Evolutionary conservation across 2,888 invertebrate species (phyloP), one percentile per base, ranked within the genome.

Genomic region (Mactromeris polynyma): DNA sequence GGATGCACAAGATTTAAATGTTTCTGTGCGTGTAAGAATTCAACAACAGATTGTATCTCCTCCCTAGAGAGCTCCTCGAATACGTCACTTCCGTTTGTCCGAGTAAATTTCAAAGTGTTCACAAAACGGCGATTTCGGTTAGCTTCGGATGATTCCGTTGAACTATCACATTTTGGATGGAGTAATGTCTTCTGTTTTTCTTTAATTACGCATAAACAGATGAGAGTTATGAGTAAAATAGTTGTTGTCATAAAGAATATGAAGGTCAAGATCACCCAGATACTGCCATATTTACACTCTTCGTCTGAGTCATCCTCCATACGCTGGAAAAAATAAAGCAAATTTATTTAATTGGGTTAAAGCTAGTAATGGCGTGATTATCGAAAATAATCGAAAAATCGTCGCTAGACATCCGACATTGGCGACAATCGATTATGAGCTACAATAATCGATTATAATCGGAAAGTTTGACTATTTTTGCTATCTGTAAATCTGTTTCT

Each of bases 31-130:
- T 93, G 82, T n/a, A 96, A 86, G 85, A 92, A 94, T 7, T 92
- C 51, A 0, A 94, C 84, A 0, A 95, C 93, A 9, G 73, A 83
- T 31, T 93, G 82, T 9, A 95, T 93, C 85, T 96, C 96, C 0
- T 85, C 82, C 0, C 64, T 58, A 6, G 93, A 92, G 11, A 96
- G 90, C 33, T 94, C 94, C 0, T 94, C 92, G 81, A 95, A 95
- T 4, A 94, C 93, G 85, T 93, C 93, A 82, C 90, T 89, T 85
- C 88, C 90, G 88, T 90, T 92, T 46, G 92, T 83, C 42, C 83
- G 83, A 40, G 73, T 58, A 54, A 78, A 51, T 79, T 36, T 51
- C 42, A 78, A 78, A 46, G 36, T 40, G 9, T 85, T 51, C 6
- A 58, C 58, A 79, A 40, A 69, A 9, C 83, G 83, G 31, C 69